Evolutionary conservation across 92 coral and sea anemone species (phyloP).

Genomic region (Porites cylindrica): DNA sequence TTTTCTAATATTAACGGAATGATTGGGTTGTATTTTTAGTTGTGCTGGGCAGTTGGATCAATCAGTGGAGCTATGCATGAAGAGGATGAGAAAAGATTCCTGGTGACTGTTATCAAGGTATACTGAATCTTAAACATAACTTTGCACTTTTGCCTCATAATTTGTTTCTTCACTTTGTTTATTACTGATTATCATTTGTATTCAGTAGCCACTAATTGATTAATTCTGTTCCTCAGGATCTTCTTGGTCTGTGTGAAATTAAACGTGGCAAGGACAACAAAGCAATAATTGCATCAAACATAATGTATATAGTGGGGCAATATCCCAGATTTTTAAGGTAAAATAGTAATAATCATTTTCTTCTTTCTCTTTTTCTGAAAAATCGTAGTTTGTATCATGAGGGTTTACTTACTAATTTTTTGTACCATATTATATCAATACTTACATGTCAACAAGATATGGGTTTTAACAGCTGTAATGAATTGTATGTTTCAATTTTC

Average conservation of each 20-base stretch:
- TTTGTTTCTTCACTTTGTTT: background rate
- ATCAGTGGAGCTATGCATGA: conserved; percentile 99
- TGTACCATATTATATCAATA: too few species aligned
- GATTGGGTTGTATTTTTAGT: conserved; percentile 42
- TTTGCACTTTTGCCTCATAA: background rate
- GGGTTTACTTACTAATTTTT: background rate
- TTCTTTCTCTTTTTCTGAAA: background rate
- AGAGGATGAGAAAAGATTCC: conserved; percentile 97
- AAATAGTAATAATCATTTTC: background rate
- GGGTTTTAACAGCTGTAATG: too few species aligned
- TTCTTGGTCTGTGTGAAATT: conserved; percentile 98
- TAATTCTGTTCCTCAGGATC: conserved; percentile 69
- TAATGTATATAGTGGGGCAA: conserved; percentile 99
- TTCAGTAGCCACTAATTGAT: background rate
- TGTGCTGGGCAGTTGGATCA: conserved; percentile 99
- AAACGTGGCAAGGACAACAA: conserved; percentile 99
- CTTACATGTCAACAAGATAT: too few species aligned
- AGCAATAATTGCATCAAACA: conserved; percentile 98
- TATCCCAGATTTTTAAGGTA: conserved; percentile 98
- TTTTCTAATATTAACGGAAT: background rate
- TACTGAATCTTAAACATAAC: background rate
- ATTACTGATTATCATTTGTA: background rate
- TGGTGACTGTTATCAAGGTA: conserved; percentile 99
- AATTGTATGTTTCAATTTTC: too few species aligned
- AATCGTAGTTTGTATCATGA: background rate